A percentile compares a stretch with the other conserved stretches of the same genome.
phyloP scores from a whole-genome alignment of 2,113 vertebrate species.

The Colaptes auratus region DNA sequence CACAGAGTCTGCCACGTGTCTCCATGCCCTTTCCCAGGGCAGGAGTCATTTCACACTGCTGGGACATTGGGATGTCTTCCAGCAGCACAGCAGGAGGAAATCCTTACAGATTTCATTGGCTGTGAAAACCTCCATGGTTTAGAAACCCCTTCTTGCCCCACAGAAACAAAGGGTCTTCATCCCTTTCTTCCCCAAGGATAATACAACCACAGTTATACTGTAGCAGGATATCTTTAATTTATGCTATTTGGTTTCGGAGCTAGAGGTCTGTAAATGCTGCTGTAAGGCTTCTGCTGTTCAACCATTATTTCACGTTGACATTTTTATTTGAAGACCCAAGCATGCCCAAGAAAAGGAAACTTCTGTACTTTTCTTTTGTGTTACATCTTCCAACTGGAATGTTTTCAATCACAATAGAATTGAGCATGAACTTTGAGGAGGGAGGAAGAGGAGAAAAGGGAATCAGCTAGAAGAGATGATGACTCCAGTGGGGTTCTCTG shows the following conservation, averaged over 20 bases:
- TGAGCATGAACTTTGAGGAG: neutral
- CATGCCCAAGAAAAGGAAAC: slow-evolving; percentile 29
- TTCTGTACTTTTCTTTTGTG: slow-evolving; percentile 7
- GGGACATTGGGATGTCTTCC: neutral
- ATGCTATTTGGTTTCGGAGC: neutral
- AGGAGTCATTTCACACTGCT: neutral
- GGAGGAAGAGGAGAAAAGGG: slow-evolving; percentile 7
- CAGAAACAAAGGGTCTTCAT: neutral
- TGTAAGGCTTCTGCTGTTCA: slow-evolving; percentile 4
- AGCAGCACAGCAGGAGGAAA: neutral
- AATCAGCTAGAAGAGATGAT: slow-evolving; percentile 9
- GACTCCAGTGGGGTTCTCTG: slow-evolving; percentile 17
- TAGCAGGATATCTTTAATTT: neutral
- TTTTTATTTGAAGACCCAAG: slow-evolving; percentile 40
- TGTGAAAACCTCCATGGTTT: neutral
- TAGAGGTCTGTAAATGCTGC: neutral
- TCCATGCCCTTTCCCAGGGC: slow-evolving; percentile 7
- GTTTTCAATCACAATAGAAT: slow-evolving; percentile 40
- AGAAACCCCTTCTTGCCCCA: neutral
- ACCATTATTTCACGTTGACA: slow-evolving; percentile 11
- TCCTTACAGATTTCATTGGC: neutral
- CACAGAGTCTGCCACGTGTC: neutral
- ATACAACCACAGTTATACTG: neutral
- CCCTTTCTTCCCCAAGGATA: neutral
- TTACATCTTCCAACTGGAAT: slow-evolving; percentile 28